Evolutionary conservation across 2,888 invertebrate species (phyloP), one percentile per base, ranked within the genome.

Genomic region (Calliopum simillimum): DNA sequence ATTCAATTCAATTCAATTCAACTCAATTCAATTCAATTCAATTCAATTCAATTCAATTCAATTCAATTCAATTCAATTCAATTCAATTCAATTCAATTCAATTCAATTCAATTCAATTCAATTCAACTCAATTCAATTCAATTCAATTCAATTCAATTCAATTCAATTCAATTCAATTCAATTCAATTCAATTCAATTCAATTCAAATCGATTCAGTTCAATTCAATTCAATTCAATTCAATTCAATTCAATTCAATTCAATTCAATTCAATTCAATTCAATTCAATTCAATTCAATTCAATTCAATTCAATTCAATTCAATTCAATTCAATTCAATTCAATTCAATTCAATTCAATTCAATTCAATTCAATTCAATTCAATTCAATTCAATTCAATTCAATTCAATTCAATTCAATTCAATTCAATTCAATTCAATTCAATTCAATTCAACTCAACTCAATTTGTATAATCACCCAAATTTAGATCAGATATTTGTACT

Each of bases 281-380:
- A 44, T 16, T 61, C 44, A 61, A 44, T 44, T 61, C 19, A 61
- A 44, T 16, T 61, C 19, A 61, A 61, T 44, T 61, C 44, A 61
- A 44, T 11, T 61, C 44, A 61, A 61, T 44, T 61, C 44, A 61
- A 61, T 1, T 61, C 19, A 61, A 61, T 1, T 61, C 44, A 44
- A 61, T 11, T 44, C 44, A 61, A 61, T 19, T 61, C 44, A 61
- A 61, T 16, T 61, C 19, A 44, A 61, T 19, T 61, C 19, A 61
- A 61, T 16, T 61, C 44, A 44, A 61, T 16, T 61, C 44, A 61
- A 61, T 16, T 19, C 4, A 61, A 61, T 16, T 61, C 44, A 44
- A 13, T 1, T 44, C 44, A 61, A 61, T 1, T 61, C 44, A 43
- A 61, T 16, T 61, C 19, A 61, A 19, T 44, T 44, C 44, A 61